These are phyloP conservation scores for Oreochromis aureus DNA, from an alignment of 2,113 vertebrate genomes.

Conservation along the genomic window DNA sequence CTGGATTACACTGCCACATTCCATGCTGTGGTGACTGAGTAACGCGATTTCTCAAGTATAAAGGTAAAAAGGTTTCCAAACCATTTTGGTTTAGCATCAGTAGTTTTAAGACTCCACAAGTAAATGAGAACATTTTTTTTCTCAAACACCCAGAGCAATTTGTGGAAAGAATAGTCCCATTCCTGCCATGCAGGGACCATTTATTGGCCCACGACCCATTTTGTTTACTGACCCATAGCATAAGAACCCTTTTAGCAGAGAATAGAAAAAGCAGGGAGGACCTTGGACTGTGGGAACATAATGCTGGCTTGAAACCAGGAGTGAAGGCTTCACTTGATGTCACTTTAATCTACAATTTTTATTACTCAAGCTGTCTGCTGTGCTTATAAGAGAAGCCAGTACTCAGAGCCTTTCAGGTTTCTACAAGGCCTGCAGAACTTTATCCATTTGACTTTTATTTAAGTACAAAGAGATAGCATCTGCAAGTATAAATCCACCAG, in stretches of 20 bases:
- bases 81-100: slow-evolving; percentile 1
- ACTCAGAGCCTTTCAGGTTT: slow-evolving; percentile 5
- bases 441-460: slow-evolving; percentile 32
- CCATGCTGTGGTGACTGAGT: background rate
- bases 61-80: background rate
- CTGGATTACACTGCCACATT: background rate
- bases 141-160: slow-evolving; percentile 5
- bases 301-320: slow-evolving; percentile 6
- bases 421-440: background rate
- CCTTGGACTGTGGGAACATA: background rate
- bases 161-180: slow-evolving; percentile 2
- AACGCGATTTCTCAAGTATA: background rate
- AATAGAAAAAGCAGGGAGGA: slow-evolving; percentile 12
- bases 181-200: slow-evolving; percentile 4
- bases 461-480: slow-evolving; percentile 32
- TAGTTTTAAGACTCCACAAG: background rate
- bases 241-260: slow-evolving; percentile 31
- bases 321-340: slow-evolving; percentile 10
- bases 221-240: slow-evolving; percentile 41
- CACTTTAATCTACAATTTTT: slow-evolving; percentile 27
- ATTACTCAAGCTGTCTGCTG: slow-evolving; percentile 1
- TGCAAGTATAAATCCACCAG: slow-evolving; percentile 30
- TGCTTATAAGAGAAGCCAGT: background rate
- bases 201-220: slow-evolving; percentile 16
- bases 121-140: slow-evolving; percentile 24